Evolutionary conservation across 2,113 vertebrate genomes (phyloP), one percentile per base, ranked within the genome.

Genomic region (Oxyura jamaicensis): DNA sequence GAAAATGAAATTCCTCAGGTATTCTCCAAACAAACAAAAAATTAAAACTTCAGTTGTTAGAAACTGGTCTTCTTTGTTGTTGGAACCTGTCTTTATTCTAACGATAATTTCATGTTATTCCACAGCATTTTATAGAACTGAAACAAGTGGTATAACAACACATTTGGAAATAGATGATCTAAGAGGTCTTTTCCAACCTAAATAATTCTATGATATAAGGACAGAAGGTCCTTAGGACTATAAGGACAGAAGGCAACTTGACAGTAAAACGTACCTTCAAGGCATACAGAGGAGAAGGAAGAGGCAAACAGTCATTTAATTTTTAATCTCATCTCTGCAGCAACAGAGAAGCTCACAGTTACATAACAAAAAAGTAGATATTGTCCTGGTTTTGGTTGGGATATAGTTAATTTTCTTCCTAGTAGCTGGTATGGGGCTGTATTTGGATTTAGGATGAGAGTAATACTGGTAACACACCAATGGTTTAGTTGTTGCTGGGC

Each of bases 281-380:
- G 10, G 7, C 4, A 17, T 11, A 11, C 80, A 20, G 8, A 81
- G 3, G 4, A 75, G 21, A 46, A 71, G 28, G 71, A 4, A 25
- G 2, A 36, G 6, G 3, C 1, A n/a, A 77, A 60, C 35, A 11
- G 1, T 20, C 0, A 44, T 36, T 33, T 10, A 3, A 41, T 67
- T 72, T 90, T 85, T 35, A 35, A 72, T 48, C 19, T 20, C 3
- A 25, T 65, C 7, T 65, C 62, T 80, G 23, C 53, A 80, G 29
- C 6, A 85, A 28, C n/a, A 78, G 33, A 4, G 28, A 93, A 83
- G 5, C 4, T 23, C 17, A 56, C 17, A 56, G 0, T 69, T 31
- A 41, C 2, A 55, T 5, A 63, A 44, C 8, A 42, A 42, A 58
- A 48, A 18, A 48, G 46, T 48, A 48, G 46, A 21, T 20, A 10